phyloP scores from a whole-genome alignment of 1,140 invertebrate species.

The Drosophila chauvacae region DNA sequence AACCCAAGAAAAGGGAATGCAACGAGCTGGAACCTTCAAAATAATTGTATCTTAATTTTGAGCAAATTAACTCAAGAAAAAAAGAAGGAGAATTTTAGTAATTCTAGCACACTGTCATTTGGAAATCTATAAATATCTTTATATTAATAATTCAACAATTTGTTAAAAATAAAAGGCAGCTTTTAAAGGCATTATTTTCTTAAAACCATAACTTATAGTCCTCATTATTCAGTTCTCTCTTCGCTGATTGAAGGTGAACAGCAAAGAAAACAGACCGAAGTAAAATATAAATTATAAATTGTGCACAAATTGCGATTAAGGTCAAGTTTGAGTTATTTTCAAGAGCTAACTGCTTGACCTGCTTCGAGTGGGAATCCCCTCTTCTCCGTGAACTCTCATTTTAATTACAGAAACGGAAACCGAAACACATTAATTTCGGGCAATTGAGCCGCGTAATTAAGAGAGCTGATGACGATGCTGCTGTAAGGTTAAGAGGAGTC shows the following conservation, averaged over 20 bases:
- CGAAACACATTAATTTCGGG: constrained; percentile 69
- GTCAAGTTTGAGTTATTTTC: constrained; percentile 30
- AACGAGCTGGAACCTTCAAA: constrained; percentile 5
- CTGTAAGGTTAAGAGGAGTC: constrained; percentile 25
- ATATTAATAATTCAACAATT: not conserved
- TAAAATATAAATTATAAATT: constrained; percentile 47
- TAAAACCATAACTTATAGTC: constrained; percentile 5
- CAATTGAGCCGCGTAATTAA: constrained; percentile 72
- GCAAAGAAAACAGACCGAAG: constrained; percentile 13
- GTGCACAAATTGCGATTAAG: constrained; percentile 53
- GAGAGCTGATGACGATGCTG: constrained; percentile 39
- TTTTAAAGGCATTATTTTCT: not conserved
- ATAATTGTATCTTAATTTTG: constrained; percentile 5
- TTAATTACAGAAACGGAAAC: constrained; percentile 72
- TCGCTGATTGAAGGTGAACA: constrained; percentile 27
- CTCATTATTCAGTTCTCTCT: not conserved
- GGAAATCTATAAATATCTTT: not conserved
- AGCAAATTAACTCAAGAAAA: not conserved
- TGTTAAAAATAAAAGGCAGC: too few species aligned
- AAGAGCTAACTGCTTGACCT: constrained; percentile 28
- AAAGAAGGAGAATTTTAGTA: not conserved
- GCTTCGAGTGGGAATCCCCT: constrained; percentile 22
- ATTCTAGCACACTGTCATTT: not conserved
- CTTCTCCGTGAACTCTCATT: constrained; percentile 22
- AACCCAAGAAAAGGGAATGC: constrained; percentile 1